Evolutionary conservation across 2,888 invertebrate genomes (phyloP).

Genomic region (Ryuthela nishihirai): DNA sequence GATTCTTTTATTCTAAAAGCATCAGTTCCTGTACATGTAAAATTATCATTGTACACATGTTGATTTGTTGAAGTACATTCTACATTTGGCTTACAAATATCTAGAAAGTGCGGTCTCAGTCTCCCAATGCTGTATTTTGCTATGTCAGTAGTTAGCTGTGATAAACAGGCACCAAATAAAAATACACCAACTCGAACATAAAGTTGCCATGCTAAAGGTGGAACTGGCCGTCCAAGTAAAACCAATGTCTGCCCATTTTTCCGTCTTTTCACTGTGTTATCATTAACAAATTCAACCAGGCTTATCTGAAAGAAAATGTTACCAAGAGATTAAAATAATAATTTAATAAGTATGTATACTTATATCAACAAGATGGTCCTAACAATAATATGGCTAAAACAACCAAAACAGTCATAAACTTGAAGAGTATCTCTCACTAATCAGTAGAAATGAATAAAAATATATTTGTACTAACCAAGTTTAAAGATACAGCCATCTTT

Average conservation of each 20-base stretch:
- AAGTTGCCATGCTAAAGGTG: conserved; percentile 18
- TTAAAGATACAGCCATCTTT: no score
- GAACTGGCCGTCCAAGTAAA: conserved; percentile 22
- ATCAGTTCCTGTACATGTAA: conserved; percentile 44
- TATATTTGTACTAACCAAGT: no score
- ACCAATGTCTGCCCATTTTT: conserved; percentile 6
- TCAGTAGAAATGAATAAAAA: no score
- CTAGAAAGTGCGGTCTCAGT: conserved; percentile 89
- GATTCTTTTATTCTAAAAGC: conserved; percentile 22
- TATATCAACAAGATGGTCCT: neutral
- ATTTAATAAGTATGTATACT: neutral
- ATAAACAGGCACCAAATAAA: conserved; percentile 79
- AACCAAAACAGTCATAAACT: no score
- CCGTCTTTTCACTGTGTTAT: conserved; percentile 8
- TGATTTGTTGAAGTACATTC: conserved; percentile 35
- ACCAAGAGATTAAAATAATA: neutral
- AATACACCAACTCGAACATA: conserved; percentile 57
- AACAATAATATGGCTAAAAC: neutral
- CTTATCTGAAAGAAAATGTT: conserved; percentile 13
- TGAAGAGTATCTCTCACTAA: no score
- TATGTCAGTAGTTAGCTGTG: conserved; percentile 83
- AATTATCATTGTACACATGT: conserved; percentile 46
- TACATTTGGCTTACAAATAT: conserved; percentile 69
- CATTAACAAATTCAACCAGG: conserved; percentile 22
- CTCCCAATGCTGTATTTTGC: conserved; percentile 92